Base-by-base conservation (phyloP, 2,797 vertebrate genomes). In the Petrocephalus sullivani region DNA sequence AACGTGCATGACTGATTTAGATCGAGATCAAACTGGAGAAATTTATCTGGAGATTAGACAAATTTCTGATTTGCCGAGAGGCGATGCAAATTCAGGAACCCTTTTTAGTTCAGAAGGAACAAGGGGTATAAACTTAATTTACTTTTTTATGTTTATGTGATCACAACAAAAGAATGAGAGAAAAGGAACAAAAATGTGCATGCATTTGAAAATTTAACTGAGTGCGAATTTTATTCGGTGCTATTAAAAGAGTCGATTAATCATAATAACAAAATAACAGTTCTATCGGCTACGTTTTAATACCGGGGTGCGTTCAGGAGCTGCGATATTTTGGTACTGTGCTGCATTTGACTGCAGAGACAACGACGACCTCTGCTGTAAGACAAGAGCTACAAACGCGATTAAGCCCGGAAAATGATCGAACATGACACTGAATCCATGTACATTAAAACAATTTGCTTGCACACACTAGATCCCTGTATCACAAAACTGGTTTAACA, bases 321-420 rank as follows among this genome's bases (percentile, higher is more conserved):
- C 41, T 81, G 41, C 16, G 41, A 49, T 81, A 16, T 41, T 81
- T 81, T 81, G 19, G 46, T 4, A 8, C 19, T 81, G 19, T 19
- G 16, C 41, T 81, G 41, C 2, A 9, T 46, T 81, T 81, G 81
- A 83, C 81, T 83, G 21, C 81, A 84, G 46, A 49, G 81, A 54
- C 81, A 84, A 84, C 81, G 81, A 54, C 81, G 81, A 84, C 81
- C 81, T 53, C 81, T 84, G 81, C 46, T 49, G 81, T 23, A 23
- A 12, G 5, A 84, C n/a, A 84, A 9, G n/a, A 54, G 51, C 46
- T 49, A 84, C 41, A 21, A 53, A 46, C 41, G 49, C 49, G 81
- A 51, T 12, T 51, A 53, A 54, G 49, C 1, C 81, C n/a, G 10
- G 46, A 84, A 54, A 16, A 71, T 37, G 12, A 37, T 71, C 14